Conservation (phyloP, 2,888 invertebrate genomes). For the Neria commutata region DNA sequence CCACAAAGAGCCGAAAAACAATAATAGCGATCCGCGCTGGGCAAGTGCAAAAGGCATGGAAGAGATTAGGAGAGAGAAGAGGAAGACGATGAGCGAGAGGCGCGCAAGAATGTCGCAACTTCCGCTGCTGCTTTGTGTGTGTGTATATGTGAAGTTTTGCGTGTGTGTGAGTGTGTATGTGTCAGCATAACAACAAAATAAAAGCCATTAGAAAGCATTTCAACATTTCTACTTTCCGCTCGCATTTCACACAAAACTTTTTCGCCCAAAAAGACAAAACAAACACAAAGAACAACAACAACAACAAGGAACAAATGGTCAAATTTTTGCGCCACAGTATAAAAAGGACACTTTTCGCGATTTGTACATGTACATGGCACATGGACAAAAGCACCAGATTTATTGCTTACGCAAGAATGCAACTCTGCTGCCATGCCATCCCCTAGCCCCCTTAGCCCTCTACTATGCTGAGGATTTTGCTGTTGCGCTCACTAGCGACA, state of each 20-base stretch:
- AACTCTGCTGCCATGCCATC: background rate
- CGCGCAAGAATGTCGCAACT: constrained; percentile 30
- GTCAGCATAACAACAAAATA: constrained; percentile 7
- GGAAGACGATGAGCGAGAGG: no score
- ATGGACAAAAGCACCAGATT: background rate
- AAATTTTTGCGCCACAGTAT: background rate
- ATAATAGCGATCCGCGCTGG: no score
- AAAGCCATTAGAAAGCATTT: constrained; percentile 18
- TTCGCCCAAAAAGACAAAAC: no score
- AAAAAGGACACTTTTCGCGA: background rate
- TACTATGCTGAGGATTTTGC: no score
- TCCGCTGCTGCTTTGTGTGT: constrained; percentile 16
- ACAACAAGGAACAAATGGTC: no score
- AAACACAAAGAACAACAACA: no score
- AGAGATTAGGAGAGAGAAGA: no score
- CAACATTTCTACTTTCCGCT: constrained; percentile 11
- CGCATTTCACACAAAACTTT: no score
- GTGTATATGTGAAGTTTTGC: background rate
- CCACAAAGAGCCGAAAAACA: no score
- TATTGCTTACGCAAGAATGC: background rate
- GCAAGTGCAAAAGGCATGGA: no score
- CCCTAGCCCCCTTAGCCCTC: no score
- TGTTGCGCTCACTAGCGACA: background rate
- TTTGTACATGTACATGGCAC: background rate
- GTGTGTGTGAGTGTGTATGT: constrained; percentile 1